Evolutionary conservation across 2,797 vertebrate genomes (phyloP).

Genomic region (Enteromius paludinosus): DNA sequence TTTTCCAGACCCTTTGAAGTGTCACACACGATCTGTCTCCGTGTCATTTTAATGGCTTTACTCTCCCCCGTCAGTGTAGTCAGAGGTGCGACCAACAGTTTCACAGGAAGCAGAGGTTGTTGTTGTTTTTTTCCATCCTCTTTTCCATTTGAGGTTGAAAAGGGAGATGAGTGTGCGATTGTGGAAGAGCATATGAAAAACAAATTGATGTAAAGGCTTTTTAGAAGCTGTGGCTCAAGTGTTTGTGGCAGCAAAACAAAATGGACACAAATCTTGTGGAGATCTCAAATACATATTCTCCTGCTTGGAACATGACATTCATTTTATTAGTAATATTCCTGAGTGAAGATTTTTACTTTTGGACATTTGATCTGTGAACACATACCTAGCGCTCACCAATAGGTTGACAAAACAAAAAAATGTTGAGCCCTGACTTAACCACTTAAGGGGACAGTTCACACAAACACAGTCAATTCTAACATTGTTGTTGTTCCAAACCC

Average conservation of each 20-base stretch:
- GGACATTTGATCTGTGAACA: neutral
- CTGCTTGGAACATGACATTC: neutral
- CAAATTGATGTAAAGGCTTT: constrained; percentile 19
- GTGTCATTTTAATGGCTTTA: constrained; percentile 78
- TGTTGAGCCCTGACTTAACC: neutral
- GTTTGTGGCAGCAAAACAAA: neutral
- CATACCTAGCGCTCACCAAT: neutral
- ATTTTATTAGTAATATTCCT: neutral
- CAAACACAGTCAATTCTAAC: neutral
- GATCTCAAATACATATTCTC: neutral
- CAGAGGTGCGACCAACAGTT: constrained; percentile 69
- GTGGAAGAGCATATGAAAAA: constrained; percentile 53
- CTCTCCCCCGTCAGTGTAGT: constrained; percentile 64
- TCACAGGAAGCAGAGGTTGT: constrained; percentile 63
- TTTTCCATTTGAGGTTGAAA: constrained; percentile 52
- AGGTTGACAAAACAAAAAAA: neutral
- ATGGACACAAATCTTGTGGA: neutral
- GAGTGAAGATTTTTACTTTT: neutral
- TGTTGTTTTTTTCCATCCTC: constrained; percentile 47
- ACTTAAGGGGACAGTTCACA: neutral
- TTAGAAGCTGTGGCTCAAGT: constrained; percentile 15
- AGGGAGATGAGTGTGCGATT: constrained; percentile 9
- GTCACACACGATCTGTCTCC: constrained; percentile 83
- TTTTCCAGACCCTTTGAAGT: constrained; percentile 82
- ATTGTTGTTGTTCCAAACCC: neutral